A percentile compares a stretch with the other conserved stretches of the same genome.
phyloP scores from a whole-genome alignment of 2,113 vertebrate species.

The Mus musculus region GRCm39 chr4:58269001-58269500 shows the following conservation, averaged over 20 bases:
- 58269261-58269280: constrained; percentile 77
- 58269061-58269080: constrained; percentile 6
- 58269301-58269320: constrained; percentile 26
- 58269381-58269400: no score
- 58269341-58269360: not conserved
- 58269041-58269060: not conserved
- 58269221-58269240: constrained; percentile 70
- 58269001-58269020: not conserved
- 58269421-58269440: not conserved
- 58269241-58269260: constrained; percentile 73
- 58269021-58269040: not conserved
- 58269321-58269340: constrained; percentile 36
- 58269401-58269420: no score
- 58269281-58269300: constrained; percentile 71
- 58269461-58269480: constrained; percentile 28
- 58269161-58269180: constrained; percentile 77
- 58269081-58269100: constrained; percentile 26
- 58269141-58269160: constrained; percentile 76
- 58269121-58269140: constrained; percentile 53
- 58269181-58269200: constrained; percentile 81
- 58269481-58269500: not conserved
- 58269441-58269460: not conserved
- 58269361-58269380: constrained; percentile 7
- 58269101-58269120: constrained; percentile 67
- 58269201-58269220: constrained; percentile 71